These are phyloP conservation scores for Bacillus rossius DNA, from an alignment of 1,140 invertebrate species.

Conservation along the genomic window DNA sequence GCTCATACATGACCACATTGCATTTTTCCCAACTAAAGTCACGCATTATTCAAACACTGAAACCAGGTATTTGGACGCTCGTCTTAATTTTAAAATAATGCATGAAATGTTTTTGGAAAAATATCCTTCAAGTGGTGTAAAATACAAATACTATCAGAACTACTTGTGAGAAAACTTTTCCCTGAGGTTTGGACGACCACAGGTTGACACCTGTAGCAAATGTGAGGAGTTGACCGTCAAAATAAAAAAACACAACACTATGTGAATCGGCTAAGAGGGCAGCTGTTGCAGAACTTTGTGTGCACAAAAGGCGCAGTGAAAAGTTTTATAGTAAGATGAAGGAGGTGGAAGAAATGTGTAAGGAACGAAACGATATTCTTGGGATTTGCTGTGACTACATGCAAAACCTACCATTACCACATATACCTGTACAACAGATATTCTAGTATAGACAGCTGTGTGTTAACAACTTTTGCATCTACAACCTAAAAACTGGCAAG, in stretches of 20 bases:
- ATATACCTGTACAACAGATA: constrained; percentile 25
- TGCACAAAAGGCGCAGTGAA: constrained; percentile 22
- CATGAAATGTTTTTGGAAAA: too few relatives aligned
- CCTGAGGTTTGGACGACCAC: constrained; percentile 28
- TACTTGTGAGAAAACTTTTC: constrained; percentile 21
- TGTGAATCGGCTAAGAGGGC: constrained; percentile 27
- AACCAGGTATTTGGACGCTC: too few relatives aligned
- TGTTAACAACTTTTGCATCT: constrained; percentile 30
- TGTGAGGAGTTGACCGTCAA: constrained; percentile 18
- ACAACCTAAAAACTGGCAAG: constrained; percentile 25
- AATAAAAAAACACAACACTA: constrained; percentile 6
- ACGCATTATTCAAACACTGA: too few relatives aligned
- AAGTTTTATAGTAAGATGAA: constrained; percentile 30
- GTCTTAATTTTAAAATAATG: too few relatives aligned
- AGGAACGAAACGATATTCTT: constrained; percentile 17
- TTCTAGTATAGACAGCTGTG: constrained; percentile 32
- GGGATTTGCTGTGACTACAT: constrained; percentile 34
- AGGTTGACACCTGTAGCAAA: constrained; percentile 28
- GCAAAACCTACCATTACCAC: constrained; percentile 30
- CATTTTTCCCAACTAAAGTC: too few relatives aligned
- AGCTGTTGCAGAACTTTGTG: constrained; percentile 28
- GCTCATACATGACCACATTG: too few relatives aligned
- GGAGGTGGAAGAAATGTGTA: constrained; percentile 20
- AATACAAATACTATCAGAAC: too few relatives aligned
- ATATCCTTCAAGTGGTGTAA: too few relatives aligned